Conservation (phyloP, 2,113 vertebrate species). For the Halcyon senegalensis region DNA sequence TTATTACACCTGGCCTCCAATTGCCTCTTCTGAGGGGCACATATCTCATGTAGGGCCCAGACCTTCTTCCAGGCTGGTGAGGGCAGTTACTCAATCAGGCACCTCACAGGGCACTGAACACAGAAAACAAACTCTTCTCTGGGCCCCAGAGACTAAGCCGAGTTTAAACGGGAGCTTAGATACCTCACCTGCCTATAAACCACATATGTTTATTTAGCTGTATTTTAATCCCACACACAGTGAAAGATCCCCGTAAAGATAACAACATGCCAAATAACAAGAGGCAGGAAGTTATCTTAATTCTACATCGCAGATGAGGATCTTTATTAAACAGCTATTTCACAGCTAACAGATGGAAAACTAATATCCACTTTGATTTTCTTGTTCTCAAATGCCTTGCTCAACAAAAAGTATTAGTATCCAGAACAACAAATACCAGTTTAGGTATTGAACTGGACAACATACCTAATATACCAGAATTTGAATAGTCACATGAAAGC, state of each 20-base stretch:
- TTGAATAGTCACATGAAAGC: not conserved
- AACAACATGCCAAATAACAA: not conserved
- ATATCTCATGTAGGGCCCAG: not conserved
- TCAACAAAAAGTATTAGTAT: not conserved
- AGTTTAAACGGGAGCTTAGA: not conserved
- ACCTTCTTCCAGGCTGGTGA: not conserved
- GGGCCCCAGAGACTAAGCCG: rapidly evolving
- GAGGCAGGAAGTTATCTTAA: not conserved
- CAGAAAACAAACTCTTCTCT: not conserved
- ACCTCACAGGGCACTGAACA: not conserved
- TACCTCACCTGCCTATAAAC: not conserved
- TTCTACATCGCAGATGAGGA: not conserved
- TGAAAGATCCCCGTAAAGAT: not conserved
- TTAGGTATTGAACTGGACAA: not conserved
- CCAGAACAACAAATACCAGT: not conserved
- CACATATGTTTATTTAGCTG: not conserved
- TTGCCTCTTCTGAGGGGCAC: not conserved
- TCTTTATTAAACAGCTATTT: conserved; percentile 11
- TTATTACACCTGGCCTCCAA: not conserved
- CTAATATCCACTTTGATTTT: not conserved
- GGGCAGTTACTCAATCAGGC: not conserved
- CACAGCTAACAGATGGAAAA: conserved; percentile 24
- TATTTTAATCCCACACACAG: not conserved
- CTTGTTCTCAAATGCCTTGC: not conserved
- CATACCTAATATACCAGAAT: not conserved